Conservation (phyloP, 2,113 vertebrate species). For the Thymallus thymallus region DNA sequence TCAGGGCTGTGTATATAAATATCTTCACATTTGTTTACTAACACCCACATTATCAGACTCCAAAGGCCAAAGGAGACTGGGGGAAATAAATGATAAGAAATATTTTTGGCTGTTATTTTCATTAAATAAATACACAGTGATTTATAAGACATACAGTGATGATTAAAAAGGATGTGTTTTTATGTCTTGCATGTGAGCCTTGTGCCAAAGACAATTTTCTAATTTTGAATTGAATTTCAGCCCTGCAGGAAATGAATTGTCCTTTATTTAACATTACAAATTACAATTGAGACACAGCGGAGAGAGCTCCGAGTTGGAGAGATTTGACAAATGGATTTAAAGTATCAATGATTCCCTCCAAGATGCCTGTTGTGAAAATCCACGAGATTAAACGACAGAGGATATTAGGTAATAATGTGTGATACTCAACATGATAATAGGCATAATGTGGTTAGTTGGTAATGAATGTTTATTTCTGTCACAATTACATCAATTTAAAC, state of each 20-base stretch:
- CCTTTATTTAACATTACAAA: slow-evolving; percentile 76
- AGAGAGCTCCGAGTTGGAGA: slow-evolving; percentile 57
- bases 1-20: too few species aligned
- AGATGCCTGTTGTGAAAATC: slow-evolving; percentile 68
- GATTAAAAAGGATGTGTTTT: too few species aligned
- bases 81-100: too few species aligned
- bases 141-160: too few species aligned
- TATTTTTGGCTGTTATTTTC: too few species aligned
- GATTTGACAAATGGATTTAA: slow-evolving; percentile 70
- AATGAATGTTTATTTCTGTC: slow-evolving; percentile 65
- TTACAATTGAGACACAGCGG: slow-evolving; percentile 66
- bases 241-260: slow-evolving; percentile 74
- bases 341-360: slow-evolving; percentile 61
- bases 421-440: slow-evolving; percentile 62
- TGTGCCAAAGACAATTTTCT: too few species aligned
- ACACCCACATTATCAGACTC: too few species aligned
- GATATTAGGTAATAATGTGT: slow-evolving; percentile 67
- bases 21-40: too few species aligned
- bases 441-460: slow-evolving; percentile 60
- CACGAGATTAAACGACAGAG: slow-evolving; percentile 67
- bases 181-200: too few species aligned
- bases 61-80: too few species aligned
- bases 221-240: neutral
- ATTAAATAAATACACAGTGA: too few species aligned
- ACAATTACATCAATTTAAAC: slow-evolving; percentile 58